Evolutionary conservation across 1,140 invertebrate species (phyloP).

Genomic region (Nylanderia fulva): DNA sequence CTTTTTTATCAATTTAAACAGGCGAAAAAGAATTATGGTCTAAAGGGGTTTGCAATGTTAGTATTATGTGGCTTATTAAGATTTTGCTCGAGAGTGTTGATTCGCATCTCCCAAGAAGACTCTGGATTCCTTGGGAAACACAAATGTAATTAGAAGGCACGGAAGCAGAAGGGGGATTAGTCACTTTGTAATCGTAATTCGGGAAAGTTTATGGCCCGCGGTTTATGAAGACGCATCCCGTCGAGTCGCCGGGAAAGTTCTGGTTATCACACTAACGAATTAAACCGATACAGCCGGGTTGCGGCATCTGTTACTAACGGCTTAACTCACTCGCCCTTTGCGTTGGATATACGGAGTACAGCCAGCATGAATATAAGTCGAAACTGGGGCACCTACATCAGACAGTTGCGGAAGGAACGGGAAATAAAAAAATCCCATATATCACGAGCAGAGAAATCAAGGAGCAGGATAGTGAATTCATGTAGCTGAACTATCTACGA

Average conservation of each 20-base stretch:
- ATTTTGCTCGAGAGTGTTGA: conserved; percentile 44
- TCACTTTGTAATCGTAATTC: conserved; percentile 63
- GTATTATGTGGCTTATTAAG: conserved; percentile 46
- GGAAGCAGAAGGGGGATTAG: conserved; percentile 50
- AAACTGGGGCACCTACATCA: conserved; percentile 68
- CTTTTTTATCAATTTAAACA: not conserved
- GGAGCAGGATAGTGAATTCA: conserved; percentile 46
- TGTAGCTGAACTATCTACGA: conserved; percentile 43
- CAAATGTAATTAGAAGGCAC: conserved; percentile 52
- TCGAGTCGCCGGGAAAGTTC: conserved; percentile 63
- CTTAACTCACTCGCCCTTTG: conserved; percentile 71
- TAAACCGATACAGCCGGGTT: conserved; percentile 68
- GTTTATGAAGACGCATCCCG: conserved; percentile 64
- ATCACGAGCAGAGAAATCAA: conserved; percentile 55
- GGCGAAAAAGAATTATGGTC: not conserved
- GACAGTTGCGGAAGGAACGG: conserved; percentile 52
- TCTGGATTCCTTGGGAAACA: conserved; percentile 33
- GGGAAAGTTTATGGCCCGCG: conserved; percentile 55
- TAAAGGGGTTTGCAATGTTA: not conserved
- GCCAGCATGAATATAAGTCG: conserved; percentile 64
- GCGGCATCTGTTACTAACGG: conserved; percentile 71
- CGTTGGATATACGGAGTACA: conserved; percentile 51
- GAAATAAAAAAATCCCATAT: conserved; percentile 65
- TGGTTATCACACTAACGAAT: conserved; percentile 72
- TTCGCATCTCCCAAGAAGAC: conserved; percentile 28